These are phyloP conservation scores for Sicus ferrugineus DNA, from an alignment of 2,888 invertebrate genomes.

Conservation along the genomic window DNA sequence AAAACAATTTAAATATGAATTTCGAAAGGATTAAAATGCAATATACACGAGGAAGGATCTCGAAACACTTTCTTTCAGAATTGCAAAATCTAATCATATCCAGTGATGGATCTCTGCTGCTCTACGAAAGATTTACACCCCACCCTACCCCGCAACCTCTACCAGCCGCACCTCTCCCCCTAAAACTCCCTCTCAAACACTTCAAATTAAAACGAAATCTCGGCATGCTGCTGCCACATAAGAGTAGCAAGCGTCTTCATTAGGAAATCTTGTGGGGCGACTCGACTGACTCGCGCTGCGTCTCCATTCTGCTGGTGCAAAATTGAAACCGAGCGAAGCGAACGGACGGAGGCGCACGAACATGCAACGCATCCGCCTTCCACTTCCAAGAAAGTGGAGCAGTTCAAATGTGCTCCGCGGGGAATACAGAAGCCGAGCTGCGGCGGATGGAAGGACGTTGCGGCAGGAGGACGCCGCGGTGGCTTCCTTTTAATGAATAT, in stretches of 20 bases:
- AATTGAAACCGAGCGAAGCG: constrained; percentile 22
- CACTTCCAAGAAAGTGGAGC: neutral
- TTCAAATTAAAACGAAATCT: constrained; percentile 22
- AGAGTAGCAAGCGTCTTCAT: neutral
- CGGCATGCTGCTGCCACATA: neutral
- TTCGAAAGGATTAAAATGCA: no score
- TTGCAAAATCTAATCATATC: no score
- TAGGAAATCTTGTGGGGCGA: neutral
- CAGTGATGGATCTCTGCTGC: no score
- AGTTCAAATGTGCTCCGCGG: neutral
- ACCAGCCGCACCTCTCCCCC: no score
- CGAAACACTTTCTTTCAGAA: no score
- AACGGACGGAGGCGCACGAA: neutral
- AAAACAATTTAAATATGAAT: no score
- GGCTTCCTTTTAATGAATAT: neutral
- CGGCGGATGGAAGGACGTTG: neutral
- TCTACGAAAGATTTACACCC: no score
- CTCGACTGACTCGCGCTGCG: neutral
- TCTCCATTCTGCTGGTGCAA: neutral
- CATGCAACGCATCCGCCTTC: neutral
- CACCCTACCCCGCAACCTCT: no score
- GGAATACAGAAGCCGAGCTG: no score
- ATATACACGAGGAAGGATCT: no score
- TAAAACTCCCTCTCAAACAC: no score
- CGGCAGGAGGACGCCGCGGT: neutral